Evolutionary conservation across 2,113 vertebrate species (phyloP).

Genomic region (Phylloscopus trochiloides): DNA sequence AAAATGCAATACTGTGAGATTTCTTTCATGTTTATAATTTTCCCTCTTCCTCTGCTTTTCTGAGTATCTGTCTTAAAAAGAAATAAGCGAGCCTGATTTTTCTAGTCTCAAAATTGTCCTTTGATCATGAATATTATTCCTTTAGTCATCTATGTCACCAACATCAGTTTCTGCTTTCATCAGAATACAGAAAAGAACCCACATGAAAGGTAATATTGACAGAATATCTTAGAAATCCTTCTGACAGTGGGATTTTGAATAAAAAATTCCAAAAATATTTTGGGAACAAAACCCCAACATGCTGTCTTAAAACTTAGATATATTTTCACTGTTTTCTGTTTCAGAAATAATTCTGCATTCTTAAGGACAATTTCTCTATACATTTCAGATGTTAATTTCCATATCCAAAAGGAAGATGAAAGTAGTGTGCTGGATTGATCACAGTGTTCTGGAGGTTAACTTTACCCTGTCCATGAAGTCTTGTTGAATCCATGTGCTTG

Average conservation of each 20-base stretch:
- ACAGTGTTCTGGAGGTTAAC: not conserved
- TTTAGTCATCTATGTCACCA: not conserved
- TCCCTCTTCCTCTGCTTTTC: not conserved
- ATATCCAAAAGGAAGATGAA: not conserved
- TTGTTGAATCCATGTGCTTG: not conserved
- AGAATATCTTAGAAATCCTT: not conserved
- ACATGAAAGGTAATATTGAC: not conserved
- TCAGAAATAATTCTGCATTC: not conserved
- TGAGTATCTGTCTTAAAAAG: not conserved
- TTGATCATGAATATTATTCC: not conserved
- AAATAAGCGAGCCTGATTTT: not conserved
- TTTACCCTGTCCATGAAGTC: not conserved
- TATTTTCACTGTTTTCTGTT: not conserved
- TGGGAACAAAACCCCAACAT: not conserved
- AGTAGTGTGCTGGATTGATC: not conserved
- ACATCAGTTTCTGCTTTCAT: not conserved
- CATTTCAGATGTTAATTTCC: not conserved
- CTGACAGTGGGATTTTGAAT: not conserved
- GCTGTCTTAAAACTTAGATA: not conserved
- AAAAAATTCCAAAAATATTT: not conserved
- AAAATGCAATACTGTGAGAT: not conserved
- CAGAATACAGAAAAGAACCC: accelerated
- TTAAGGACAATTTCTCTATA: not conserved
- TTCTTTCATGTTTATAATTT: not conserved
- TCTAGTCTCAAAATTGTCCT: not conserved